Percentiles rank a stretch among this genome's conserved stretches.
Evolutionary conservation across 1,140 invertebrate species (phyloP).

Genomic region (Alviniconcha marisindica): DNA sequence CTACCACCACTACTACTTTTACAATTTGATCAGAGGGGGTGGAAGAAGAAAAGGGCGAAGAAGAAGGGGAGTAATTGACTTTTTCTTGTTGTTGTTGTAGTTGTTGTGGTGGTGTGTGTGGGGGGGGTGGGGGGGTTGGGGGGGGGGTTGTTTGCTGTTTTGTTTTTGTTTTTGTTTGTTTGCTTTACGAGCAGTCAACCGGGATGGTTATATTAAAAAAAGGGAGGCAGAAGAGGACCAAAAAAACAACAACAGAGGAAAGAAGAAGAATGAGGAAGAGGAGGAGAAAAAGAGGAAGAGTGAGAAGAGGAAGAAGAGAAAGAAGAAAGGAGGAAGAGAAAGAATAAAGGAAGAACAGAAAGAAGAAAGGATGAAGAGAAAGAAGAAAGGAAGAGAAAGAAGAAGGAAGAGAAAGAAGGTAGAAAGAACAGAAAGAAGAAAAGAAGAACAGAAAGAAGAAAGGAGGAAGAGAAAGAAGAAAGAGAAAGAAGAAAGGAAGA

Average conservation of each 20-base stretch:
- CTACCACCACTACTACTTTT: no score
- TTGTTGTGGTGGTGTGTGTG: no score
- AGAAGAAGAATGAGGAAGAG: not conserved
- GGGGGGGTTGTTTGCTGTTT: no score
- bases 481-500: not conserved
- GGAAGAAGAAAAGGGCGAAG: no score
- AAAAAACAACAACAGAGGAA: not conserved
- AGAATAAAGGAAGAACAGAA: not conserved
- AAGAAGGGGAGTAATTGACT: no score
- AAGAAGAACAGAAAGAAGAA: constrained; percentile 25
- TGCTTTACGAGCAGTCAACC: no score
- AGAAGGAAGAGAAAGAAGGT: not conserved
- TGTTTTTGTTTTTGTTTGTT: no score
- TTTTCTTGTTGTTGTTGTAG: no score
- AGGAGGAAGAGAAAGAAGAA: constrained; percentile 25
- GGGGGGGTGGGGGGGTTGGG: no score
- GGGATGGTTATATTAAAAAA: not conserved
- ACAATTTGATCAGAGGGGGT: no score
- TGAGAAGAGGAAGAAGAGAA: constrained; percentile 21
- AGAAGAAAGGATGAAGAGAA: no score
- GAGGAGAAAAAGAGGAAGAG: not conserved
- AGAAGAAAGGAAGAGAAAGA: constrained; percentile 20
- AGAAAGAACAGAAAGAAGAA: no score
- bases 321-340: constrained; percentile 19
- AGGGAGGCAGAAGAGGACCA: not conserved